Evolutionary conservation across 2,113 vertebrate species (phyloP).

Genomic region (Panurus biarmicus): DNA sequence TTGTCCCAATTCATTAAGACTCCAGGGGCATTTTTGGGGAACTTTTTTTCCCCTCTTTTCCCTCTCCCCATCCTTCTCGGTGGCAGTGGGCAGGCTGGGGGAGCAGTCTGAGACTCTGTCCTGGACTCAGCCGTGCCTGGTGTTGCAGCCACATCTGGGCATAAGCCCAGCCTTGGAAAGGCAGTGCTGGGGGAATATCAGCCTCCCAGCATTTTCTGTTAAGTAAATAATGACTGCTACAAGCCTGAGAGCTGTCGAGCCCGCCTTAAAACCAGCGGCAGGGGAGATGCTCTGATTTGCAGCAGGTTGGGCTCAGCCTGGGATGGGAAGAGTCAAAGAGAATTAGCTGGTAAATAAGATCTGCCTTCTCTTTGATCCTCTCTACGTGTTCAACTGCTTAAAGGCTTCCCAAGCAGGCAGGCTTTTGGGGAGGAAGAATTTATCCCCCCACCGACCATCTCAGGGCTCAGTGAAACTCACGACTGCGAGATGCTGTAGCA

Average conservation of each 20-base stretch:
- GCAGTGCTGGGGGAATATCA: background rate
- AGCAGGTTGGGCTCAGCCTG: background rate
- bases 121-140: rapidly evolving
- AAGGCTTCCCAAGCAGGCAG: constrained; percentile 29
- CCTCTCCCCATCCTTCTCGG: background rate
- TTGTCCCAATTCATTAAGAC: background rate
- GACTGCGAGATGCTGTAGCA: background rate
- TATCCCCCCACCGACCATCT: background rate
- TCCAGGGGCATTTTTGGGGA: background rate
- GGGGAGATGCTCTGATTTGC: background rate
- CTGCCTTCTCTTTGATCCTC: constrained; percentile 25
- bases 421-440: constrained; percentile 10
- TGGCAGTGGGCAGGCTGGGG: background rate
- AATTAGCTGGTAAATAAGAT: constrained; percentile 56
- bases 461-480: background rate
- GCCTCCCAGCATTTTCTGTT: background rate
- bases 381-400: constrained; percentile 20
- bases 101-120: background rate
- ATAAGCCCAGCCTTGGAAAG: background rate
- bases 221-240: background rate
- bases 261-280: background rate
- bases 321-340: constrained; percentile 30
- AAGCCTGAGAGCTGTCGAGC: background rate
- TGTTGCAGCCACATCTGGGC: background rate
- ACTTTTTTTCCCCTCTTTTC: background rate